phyloP scores from a whole-genome alignment of 2,113 vertebrate species.

The Crypturellus undulatus region DNA sequence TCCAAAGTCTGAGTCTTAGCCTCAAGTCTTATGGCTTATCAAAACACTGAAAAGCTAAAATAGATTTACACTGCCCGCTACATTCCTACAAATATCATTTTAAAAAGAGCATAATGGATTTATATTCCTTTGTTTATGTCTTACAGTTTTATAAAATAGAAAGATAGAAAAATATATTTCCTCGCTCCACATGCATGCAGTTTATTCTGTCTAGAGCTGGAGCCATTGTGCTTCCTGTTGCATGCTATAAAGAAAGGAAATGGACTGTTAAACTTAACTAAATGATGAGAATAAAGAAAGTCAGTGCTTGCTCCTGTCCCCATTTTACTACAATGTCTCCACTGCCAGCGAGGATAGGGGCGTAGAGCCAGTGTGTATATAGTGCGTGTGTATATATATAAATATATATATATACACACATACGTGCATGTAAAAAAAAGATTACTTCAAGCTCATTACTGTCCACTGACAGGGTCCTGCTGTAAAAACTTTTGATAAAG shows the following conservation, averaged over 20 bases:
- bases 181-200: background rate
- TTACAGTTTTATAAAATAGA: background rate
- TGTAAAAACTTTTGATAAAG: constrained; percentile 74
- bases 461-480: constrained; percentile 41
- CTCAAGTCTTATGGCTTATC: background rate
- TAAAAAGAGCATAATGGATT: background rate
- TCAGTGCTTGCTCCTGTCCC: background rate
- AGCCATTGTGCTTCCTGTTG: background rate
- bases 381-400: background rate
- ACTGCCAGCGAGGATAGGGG: background rate
- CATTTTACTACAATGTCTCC: background rate
- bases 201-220: background rate
- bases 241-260: background rate
- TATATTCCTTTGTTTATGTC: background rate
- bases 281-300: background rate
- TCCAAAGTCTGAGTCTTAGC: background rate
- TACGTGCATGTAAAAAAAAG: background rate
- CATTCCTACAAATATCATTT: background rate
- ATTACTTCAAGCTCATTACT: constrained; percentile 44
- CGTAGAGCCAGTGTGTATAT: accelerated
- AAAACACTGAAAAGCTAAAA: background rate
- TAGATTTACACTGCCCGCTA: background rate
- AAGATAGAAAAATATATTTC: constrained; percentile 27
- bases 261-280: background rate
- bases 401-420: background rate